These are phyloP conservation scores for Fregetta grallaria DNA, from an alignment of 2,113 vertebrate species.

Conservation along the genomic window DNA sequence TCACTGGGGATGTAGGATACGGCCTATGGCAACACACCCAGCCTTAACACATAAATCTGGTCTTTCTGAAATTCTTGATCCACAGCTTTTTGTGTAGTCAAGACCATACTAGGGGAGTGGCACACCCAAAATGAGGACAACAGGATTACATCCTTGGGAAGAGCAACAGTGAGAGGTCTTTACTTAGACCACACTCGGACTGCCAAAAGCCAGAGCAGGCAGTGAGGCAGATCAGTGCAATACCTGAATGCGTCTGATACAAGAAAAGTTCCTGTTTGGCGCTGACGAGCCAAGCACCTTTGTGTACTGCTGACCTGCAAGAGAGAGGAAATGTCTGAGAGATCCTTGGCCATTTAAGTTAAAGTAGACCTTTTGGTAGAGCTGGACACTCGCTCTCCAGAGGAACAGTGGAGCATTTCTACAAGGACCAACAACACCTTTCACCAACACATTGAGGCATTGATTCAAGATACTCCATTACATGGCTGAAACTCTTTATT, in stretches of 20 bases:
- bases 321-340: neutral
- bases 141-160: neutral
- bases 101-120: neutral
- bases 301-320: constrained; percentile 72
- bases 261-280: constrained; percentile 78
- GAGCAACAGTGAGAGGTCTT: neutral
- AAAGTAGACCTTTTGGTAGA: neutral
- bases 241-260: constrained; percentile 77
- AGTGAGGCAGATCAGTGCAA: neutral
- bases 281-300: constrained; percentile 75
- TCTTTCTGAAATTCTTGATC: neutral
- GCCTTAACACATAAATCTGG: neutral
- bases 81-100: neutral
- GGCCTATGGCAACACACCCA: neutral
- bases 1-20: no score
- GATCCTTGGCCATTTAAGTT: neutral
- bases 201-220: neutral
- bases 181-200: neutral
- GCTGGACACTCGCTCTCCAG: neutral
- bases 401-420: neutral
- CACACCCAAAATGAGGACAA: neutral
- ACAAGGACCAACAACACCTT: neutral
- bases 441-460: neutral
- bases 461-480: neutral
- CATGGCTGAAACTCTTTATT: neutral